Percentiles rank a stretch among this genome's conserved stretches.
Conservation (phyloP, 2,888 invertebrate genomes). For the Stegophylla sp. region DNA sequence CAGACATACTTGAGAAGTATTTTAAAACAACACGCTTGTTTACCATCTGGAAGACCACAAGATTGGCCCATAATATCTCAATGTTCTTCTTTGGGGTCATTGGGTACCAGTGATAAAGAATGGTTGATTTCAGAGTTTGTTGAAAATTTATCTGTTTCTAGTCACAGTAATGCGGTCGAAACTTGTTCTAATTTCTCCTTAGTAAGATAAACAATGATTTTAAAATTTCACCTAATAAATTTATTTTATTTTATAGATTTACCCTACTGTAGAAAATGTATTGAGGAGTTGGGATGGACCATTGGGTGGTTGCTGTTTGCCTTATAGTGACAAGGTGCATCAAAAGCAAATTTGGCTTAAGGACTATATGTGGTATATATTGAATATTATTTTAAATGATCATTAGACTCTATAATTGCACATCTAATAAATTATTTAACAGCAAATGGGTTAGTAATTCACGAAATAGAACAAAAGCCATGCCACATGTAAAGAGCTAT, state of each 20-base stretch:
- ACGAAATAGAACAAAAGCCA: constrained; percentile 77
- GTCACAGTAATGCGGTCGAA: constrained; percentile 67
- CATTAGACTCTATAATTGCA: constrained; percentile 35
- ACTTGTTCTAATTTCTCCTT: constrained; percentile 68
- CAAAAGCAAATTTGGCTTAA: constrained; percentile 85
- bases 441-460: constrained; percentile 85
- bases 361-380: constrained; percentile 75
- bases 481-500: constrained; percentile 96
- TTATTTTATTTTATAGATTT: constrained; percentile 67
- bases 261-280: constrained; percentile 84
- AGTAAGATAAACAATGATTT: constrained; percentile 63
- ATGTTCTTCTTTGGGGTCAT: constrained; percentile 84
- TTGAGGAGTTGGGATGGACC: constrained; percentile 82
- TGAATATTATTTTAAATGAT: constrained; percentile 26
- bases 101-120: constrained; percentile 66
- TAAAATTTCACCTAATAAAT: not conserved
- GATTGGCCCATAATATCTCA: constrained; percentile 81
- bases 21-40: constrained; percentile 72
- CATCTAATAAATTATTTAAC: constrained; percentile 56
- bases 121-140: constrained; percentile 80
- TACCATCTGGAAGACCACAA: constrained; percentile 66
- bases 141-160: constrained; percentile 61
- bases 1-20: constrained; percentile 71
- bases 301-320: constrained; percentile 85
- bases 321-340: constrained; percentile 80